A percentile compares a stretch with the other conserved stretches of the same genome.
Evolutionary conservation across 2,797 vertebrate genomes (phyloP).

Genomic region (Natrix natrix): DNA sequence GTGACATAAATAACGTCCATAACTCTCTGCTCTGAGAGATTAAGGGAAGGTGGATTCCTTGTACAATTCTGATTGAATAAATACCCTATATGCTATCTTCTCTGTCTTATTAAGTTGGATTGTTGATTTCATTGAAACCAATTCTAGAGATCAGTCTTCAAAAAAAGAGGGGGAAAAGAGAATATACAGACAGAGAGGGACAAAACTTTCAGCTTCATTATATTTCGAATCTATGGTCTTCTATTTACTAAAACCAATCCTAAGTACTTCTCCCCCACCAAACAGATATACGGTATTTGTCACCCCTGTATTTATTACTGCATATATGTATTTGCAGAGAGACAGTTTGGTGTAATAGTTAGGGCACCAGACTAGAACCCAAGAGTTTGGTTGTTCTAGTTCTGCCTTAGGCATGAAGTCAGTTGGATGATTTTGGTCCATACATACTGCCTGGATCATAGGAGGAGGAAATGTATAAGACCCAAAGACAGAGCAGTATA

Average conservation of each 20-base stretch:
- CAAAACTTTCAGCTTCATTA: not conserved
- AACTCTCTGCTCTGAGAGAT: not conserved
- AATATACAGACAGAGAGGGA: not conserved
- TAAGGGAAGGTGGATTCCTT: not conserved
- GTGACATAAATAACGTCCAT: not conserved
- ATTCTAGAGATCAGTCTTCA: not conserved
- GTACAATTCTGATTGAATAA: too few relatives aligned
- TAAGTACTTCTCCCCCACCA: not conserved
- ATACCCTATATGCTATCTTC: too few relatives aligned
- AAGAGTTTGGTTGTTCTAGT: not conserved
- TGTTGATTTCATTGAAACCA: not conserved
- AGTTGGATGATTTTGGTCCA: not conserved
- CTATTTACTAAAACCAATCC: not conserved
- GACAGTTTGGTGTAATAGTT: not conserved
- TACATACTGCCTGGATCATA: not conserved
- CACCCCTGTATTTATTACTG: not conserved
- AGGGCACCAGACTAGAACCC: too few relatives aligned
- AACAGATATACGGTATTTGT: not conserved
- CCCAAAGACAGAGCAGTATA: too few relatives aligned
- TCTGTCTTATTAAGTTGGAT: too few relatives aligned
- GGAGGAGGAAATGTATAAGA: not conserved
- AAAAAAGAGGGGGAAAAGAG: not conserved
- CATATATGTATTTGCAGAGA: not conserved
- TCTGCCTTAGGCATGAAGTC: too few relatives aligned
- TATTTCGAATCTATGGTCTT: not conserved